These are phyloP conservation scores for Melinopterus prodromus DNA, from an alignment of 2,888 invertebrate genomes.

Conservation along the genomic window DNA sequence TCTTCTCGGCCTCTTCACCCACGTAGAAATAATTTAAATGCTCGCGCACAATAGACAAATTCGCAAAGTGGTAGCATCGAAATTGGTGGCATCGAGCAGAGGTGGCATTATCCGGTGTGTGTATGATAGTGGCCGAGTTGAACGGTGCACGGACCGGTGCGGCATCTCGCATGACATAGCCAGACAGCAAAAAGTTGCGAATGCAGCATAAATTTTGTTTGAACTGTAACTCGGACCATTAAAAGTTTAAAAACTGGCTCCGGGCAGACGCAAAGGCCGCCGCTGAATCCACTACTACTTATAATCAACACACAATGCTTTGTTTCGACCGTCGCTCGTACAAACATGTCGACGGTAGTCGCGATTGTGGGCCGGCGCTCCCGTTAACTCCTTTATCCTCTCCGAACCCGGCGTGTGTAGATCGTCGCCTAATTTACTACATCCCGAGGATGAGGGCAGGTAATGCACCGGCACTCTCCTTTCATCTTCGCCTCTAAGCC, in stretches of 20 bases:
- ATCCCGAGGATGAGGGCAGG: slow-evolving; percentile 43
- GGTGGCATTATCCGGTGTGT: no score
- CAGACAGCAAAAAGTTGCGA: slow-evolving; percentile 57
- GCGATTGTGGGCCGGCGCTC: slow-evolving; percentile 44
- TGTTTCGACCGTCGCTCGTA: slow-evolving; percentile 46
- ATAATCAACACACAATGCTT: slow-evolving; percentile 51
- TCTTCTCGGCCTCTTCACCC: slow-evolving; percentile 10
- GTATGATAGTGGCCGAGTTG: slow-evolving; percentile 42
- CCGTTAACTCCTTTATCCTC: slow-evolving; percentile 41
- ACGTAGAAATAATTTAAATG: slow-evolving; percentile 17
- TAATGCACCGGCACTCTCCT: slow-evolving; percentile 34
- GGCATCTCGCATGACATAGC: slow-evolving; percentile 55
- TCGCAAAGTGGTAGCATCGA: no score
- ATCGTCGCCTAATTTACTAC: slow-evolving; percentile 20
- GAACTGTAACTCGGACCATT: slow-evolving; percentile 57
- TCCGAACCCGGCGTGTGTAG: slow-evolving; percentile 17
- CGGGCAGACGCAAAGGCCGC: slow-evolving; percentile 53
- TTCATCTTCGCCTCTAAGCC: background rate
- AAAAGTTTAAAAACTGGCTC: slow-evolving; percentile 60
- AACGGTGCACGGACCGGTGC: slow-evolving; percentile 42
- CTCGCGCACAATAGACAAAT: slow-evolving; percentile 10
- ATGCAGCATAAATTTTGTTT: slow-evolving; percentile 54
- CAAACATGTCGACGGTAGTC: slow-evolving; percentile 46
- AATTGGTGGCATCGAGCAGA: no score
- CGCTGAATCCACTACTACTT: slow-evolving; percentile 49